These are phyloP conservation scores for Hydrotaea diabolus DNA, from an alignment of 2,888 invertebrate species.

Conservation along the genomic window DNA sequence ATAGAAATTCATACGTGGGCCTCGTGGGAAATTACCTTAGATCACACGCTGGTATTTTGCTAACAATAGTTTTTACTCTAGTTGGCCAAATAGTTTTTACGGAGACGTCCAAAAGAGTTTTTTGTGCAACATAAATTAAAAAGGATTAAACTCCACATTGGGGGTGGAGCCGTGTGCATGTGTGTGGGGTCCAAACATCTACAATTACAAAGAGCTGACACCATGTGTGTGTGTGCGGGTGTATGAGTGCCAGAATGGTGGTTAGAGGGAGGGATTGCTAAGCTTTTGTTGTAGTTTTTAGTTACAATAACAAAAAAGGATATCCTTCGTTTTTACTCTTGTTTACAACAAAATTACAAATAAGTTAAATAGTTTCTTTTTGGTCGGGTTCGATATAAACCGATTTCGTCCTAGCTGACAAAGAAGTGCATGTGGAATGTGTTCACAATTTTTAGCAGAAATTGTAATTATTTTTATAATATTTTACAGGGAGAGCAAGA, in stretches of 20 bases:
- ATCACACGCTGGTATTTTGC: too few relatives aligned
- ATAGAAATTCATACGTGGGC: too few relatives aligned
- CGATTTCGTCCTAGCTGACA: not conserved
- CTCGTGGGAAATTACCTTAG: too few relatives aligned
- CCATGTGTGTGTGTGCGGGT: not conserved
- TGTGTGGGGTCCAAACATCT: too few relatives aligned
- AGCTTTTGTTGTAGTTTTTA: constrained; percentile 47
- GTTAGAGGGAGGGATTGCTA: too few relatives aligned
- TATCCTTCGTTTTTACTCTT: constrained; percentile 39
- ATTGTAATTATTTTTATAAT: constrained; percentile 59
- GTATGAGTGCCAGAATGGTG: not conserved
- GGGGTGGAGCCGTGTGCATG: too few relatives aligned
- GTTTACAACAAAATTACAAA: constrained; percentile 50
- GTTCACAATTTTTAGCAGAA: not conserved
- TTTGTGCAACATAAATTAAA: constrained; percentile 24
- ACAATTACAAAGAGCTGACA: not conserved
- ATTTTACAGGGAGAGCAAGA: constrained; percentile 26
- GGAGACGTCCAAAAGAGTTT: not conserved
- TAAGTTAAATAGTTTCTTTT: constrained; percentile 35
- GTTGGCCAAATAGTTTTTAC: not conserved
- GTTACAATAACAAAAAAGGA: constrained; percentile 37
- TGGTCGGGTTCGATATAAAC: not conserved
- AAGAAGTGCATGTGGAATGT: not conserved
- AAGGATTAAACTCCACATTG: constrained; percentile 21
- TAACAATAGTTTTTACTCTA: not conserved